Base-by-base conservation (phyloP, 1,140 invertebrate species). In the Gonioctena quinquepunctata region DNA sequence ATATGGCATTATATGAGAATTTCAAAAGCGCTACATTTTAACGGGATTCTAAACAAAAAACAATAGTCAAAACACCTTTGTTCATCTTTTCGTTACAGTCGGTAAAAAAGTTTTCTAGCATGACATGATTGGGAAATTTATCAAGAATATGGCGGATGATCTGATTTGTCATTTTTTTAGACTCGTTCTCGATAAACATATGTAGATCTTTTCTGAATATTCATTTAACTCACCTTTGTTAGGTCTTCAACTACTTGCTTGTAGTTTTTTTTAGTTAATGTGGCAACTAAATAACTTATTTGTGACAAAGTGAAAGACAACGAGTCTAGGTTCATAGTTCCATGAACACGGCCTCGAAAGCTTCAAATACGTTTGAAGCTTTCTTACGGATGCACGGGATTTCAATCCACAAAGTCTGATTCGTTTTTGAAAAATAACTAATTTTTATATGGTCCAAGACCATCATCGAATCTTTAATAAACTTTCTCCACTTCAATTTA, bases 301-400 rank as follows among this genome's bases (percentile, higher is more conserved):
- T 97, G 94, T 90, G 94, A 94, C 91, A 96, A 92, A 89, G 94
- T 94, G 93, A 96, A 95, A 90, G 93, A 95, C 90, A 95, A 91
- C 90, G 95, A 93, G 90, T 96, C 94, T 90, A 96, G 93, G 93
- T 96, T 96, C 95, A 97, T 97, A 95, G 92, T 96, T 96, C 93
- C 92, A 94, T 95, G 90, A 93, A 93, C 87, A 86, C 88, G 85
- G 88, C 88, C 86, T 89, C 88, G 89, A 90, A 90, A 90, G 89
- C 89, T 91, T 92, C 91, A 92, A 92, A 91, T 87, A 87, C 84
- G 86, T 90, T 92, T 92, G 91, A 92, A 92, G 91, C 91, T 92
- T 92, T 90, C 89, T 89, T 88, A 84, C 86, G 86, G 87, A 87
- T 87, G 85, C 87, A 88, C 87, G 85, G 87, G 85, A 84, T 84